Evolutionary conservation across 2,888 invertebrate genomes (phyloP), one percentile per base, ranked within the genome.

Genomic region (Sphaeridia pumilis): DNA sequence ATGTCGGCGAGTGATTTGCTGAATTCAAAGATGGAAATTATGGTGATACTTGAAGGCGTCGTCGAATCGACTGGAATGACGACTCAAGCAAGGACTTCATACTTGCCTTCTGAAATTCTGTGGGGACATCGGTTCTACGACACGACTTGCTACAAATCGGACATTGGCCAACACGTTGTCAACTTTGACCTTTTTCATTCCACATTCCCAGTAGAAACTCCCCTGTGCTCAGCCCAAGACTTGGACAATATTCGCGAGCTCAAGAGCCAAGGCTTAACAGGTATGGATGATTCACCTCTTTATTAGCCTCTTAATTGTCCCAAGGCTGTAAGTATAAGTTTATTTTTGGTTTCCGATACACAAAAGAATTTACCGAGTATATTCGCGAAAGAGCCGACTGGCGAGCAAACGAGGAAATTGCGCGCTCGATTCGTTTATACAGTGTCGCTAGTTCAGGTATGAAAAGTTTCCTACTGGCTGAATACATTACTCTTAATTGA

Each of bases 1-100:
- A 78, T 94, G 71, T 86, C 88, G 1, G 90, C 92, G 0, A 83
- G 87, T 41, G 92, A 94, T 70, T 77, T 95, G 67, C 76, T 89
- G 41, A 77, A 80, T 59, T 75, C 90, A 55, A 81, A 85, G 66
- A 84, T 93, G 67, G 83, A 93, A 74, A 76, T 94, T 67, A 81
- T 93, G 42, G 85, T 87, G 2, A 83, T 90, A 41, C 77, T 93
- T 27, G 92, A 92, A 73, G 93, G 90, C 1, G 83, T 84, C 24
- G 62, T 65, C 4, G 92, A 92, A 69, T 87, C 87, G 1, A 93
- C 93, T 0, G 87, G 85, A 0, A 84, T 84, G 67, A 80, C 82
- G 0, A 81, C 85, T 0, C 86, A 87, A 70, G 86, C 86, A 0
- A 24, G 49, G n/a, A 83, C 87, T 0, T 87, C 88, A 66, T 92